phyloP scores from a whole-genome alignment of 2,888 invertebrate species.

The Philereme transversata region DNA sequence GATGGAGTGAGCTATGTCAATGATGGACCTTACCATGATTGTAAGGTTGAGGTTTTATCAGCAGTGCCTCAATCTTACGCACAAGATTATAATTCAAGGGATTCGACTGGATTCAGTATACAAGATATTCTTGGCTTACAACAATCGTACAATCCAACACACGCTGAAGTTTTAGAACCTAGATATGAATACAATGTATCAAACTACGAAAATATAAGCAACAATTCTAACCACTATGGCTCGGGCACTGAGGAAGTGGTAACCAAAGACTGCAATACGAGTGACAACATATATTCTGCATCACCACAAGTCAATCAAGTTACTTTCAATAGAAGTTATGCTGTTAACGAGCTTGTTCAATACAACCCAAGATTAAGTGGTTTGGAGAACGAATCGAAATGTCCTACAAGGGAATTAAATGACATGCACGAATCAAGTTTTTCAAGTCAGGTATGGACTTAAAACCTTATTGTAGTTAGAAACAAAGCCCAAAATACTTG shows the following conservation, averaged over 20 bases:
- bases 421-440: constrained; percentile 67
- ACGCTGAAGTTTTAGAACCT: constrained; percentile 58
- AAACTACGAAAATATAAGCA: constrained; percentile 72
- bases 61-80: constrained; percentile 61
- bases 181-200: constrained; percentile 70
- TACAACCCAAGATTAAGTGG: constrained; percentile 59
- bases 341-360: constrained; percentile 60
- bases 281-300: constrained; percentile 49
- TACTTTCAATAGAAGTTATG: constrained; percentile 60
- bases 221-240: constrained; percentile 67
- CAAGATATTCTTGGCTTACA: constrained; percentile 78
- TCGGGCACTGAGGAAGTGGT: constrained; percentile 63
- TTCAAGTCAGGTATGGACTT: constrained; percentile 64
- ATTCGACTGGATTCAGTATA: constrained; percentile 77
- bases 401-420: constrained; percentile 60
- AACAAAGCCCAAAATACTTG: constrained; percentile 35
- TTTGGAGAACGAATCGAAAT: constrained; percentile 57
- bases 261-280: constrained; percentile 57
- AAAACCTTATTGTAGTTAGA: constrained; percentile 44
- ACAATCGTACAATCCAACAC: constrained; percentile 60
- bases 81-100: constrained; percentile 79
- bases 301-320: constrained; percentile 56
- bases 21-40: constrained; percentile 60
- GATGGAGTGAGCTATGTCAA: constrained; percentile 59
- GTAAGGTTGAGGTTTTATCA: constrained; percentile 63